A percentile compares a stretch with the other conserved stretches of the same genome.
Evolutionary conservation across 2,888 invertebrate species (phyloP).

Genomic region (Caenorhabditis sulstoni): DNA sequence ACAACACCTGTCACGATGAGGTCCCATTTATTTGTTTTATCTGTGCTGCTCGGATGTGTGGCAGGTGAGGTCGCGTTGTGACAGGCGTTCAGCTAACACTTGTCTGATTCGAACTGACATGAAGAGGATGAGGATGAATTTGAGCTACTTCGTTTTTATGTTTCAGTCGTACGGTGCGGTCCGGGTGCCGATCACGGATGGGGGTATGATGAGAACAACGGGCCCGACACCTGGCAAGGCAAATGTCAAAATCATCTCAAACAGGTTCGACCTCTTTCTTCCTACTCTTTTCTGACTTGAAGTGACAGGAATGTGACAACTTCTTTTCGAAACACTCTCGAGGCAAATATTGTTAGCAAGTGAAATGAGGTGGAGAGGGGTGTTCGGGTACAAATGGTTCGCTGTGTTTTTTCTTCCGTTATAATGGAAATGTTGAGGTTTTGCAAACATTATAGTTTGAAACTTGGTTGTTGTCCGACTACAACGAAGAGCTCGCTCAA

Average conservation of each 20-base stretch:
- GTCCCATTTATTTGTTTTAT: slow-evolving; percentile 33
- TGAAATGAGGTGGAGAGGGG: neutral
- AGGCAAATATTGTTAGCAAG: neutral
- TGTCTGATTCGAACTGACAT: slow-evolving; percentile 20
- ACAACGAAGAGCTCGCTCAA: neutral
- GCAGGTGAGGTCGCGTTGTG: slow-evolving; percentile 37
- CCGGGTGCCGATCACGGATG: slow-evolving; percentile 63
- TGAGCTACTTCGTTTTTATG: neutral
- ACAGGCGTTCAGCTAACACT: slow-evolving; percentile 42
- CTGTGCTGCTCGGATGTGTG: slow-evolving; percentile 30
- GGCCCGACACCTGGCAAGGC: slow-evolving; percentile 74
- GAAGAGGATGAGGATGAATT: no score
- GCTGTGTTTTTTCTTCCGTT: neutral
- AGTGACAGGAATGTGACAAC: no score
- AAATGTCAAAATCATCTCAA: slow-evolving; percentile 67
- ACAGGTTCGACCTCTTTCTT: slow-evolving; percentile 56
- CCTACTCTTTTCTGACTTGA: no score
- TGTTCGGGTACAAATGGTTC: neutral
- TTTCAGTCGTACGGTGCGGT: slow-evolving; percentile 53
- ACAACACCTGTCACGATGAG: slow-evolving; percentile 41
- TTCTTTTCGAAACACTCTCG: no score
- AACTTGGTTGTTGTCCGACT: no score
- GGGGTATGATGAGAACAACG: slow-evolving; percentile 75
- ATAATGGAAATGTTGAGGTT: no score
- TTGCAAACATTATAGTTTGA: no score